Evolutionary conservation across 2,797 vertebrate species (phyloP).

Genomic region (Neosalanx taihuensis): DNA sequence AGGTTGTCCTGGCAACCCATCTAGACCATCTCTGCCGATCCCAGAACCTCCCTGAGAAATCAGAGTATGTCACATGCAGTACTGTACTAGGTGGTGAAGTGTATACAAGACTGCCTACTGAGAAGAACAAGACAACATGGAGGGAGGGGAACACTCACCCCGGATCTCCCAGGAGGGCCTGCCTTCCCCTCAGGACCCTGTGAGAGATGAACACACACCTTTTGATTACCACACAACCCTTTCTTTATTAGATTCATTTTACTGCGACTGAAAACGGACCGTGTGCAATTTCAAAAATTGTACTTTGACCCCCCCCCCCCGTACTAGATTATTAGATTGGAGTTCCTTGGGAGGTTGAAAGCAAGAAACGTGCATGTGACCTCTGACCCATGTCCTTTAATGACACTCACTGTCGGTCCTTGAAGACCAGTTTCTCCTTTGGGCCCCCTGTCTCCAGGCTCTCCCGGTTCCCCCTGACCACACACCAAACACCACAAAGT

Average conservation of each 20-base stretch:
- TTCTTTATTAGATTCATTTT: too few relatives aligned
- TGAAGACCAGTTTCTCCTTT: slow-evolving; percentile 74
- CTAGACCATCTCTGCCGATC: slow-evolving; percentile 54
- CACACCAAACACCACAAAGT: not conserved
- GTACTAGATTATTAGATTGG: not conserved
- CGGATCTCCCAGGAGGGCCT: slow-evolving; percentile 65
- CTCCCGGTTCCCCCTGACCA: slow-evolving; percentile 63
- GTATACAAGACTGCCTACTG: not conserved
- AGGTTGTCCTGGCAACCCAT: slow-evolving; percentile 61
- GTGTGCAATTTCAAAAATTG: too few relatives aligned
- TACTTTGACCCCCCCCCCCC: too few relatives aligned
- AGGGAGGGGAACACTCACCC: slow-evolving; percentile 50
- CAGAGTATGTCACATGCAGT: not conserved
- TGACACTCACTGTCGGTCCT: slow-evolving; percentile 74
- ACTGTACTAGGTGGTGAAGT: not conserved
- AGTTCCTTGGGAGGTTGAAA: not conserved
- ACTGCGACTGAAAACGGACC: too few relatives aligned
- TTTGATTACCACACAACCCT: not conserved
- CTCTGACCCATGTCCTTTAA: slow-evolving; percentile 2
- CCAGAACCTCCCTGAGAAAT: slow-evolving; percentile 60
- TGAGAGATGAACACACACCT: slow-evolving; percentile 17
- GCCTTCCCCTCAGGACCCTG: slow-evolving; percentile 79
- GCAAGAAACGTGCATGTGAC: not conserved
- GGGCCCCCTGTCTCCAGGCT: slow-evolving; percentile 67
- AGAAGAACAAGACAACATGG: too few relatives aligned